Evolutionary conservation across 2,797 vertebrate species (phyloP).

Genomic region (Lacerta bilineata): DNA sequence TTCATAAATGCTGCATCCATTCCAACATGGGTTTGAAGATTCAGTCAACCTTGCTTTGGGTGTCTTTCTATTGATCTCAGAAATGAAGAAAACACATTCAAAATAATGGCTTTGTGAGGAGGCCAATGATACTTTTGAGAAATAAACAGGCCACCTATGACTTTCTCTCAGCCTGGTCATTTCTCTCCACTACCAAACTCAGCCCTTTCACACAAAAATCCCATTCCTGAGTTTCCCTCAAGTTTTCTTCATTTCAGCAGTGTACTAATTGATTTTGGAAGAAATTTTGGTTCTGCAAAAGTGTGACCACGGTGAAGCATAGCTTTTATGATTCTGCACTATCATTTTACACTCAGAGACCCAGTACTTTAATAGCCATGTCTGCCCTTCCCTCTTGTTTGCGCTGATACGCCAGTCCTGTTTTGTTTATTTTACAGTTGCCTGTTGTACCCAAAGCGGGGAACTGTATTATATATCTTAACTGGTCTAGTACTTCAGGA

Average conservation of each 20-base stretch:
- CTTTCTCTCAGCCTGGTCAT: no score
- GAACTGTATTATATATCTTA: background rate
- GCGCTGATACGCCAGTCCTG: background rate
- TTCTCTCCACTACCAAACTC: no score
- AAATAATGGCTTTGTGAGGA: no score
- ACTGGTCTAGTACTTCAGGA: background rate
- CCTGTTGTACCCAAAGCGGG: background rate
- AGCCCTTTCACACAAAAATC: no score
- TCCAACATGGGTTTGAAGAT: constrained; percentile 8
- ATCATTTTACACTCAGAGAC: background rate
- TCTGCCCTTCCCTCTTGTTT: background rate
- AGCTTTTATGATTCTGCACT: background rate
- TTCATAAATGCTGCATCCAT: constrained; percentile 12
- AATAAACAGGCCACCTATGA: no score
- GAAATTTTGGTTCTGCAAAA: background rate
- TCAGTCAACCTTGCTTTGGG: constrained; percentile 9
- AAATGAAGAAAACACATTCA: constrained; percentile 7
- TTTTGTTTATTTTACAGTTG: background rate
- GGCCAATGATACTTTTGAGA: no score
- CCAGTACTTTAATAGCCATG: background rate
- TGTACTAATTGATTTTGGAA: background rate
- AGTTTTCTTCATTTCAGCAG: no score
- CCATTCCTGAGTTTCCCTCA: no score
- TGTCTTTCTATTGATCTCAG: constrained; percentile 26
- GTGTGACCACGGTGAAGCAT: background rate